Base-by-base conservation (phyloP, 1,140 invertebrate species). In the Trichonephila clavipes region DNA sequence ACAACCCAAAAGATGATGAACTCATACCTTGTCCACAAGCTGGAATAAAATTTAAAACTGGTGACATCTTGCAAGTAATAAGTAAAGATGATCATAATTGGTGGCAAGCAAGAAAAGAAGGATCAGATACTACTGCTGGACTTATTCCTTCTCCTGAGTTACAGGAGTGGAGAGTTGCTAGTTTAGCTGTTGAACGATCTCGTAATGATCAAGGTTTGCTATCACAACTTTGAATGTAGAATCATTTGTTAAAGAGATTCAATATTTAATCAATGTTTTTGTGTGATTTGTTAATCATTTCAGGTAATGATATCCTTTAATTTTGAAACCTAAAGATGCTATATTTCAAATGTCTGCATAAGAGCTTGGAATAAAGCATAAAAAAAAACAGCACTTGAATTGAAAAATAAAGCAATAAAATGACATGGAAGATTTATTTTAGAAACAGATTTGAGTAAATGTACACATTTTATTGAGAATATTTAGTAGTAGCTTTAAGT, bases 31-130 rank as follows among this genome's bases (percentile, higher is more conserved):
- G 99, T 96, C 97, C 98, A 93, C 99, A 99, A 96, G 99, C 99
- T 89, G 99, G 99, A 24, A 98, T 99, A 95, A 97, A 98, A 69
- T 99, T 99, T 96, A 98, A 97, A 96, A 98, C 98, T 95, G 99
- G 99, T 94, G 99, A 99, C 96, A 99, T 99, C 96, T 96, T 96
- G 14, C 96, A 99, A 98, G 98, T 99, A 90, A 99, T 99, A 95
- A 99, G 98, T 96, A 99, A 99, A 97, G 99, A 99, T 96, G 99
- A 99, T 96, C 98, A 99, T 95, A 99, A 99, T 95, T 99, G 99
- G 99, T 99, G 99, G 99, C 99, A 99, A 96, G 99, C 98, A 58
- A 97, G 98, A 90, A 98, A 98, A 96, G 98, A 98, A 95, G 94
- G 94, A 59, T 97, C 98, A 62, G 98, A 97, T 91, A 98, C 98